Evolutionary conservation across 1,140 invertebrate species (phyloP).

Genomic region (Drosophila takahashii): DNA sequence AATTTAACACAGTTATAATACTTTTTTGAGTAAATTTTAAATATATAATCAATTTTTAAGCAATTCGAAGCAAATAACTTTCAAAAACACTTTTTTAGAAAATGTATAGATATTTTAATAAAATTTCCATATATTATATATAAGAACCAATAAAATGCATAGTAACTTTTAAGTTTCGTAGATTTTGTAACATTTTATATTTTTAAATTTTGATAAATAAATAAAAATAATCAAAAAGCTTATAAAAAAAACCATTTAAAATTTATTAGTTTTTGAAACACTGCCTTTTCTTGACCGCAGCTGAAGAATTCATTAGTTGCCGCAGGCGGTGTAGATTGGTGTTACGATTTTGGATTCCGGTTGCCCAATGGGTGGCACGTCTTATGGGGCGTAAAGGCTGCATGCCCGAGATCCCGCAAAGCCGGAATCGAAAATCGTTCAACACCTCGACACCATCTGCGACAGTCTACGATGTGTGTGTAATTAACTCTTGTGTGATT

Average conservation of each 20-base stretch:
- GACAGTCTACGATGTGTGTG: slow-evolving; percentile 30
- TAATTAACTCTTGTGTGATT: neutral
- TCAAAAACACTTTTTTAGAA: neutral
- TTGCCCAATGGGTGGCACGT: slow-evolving; percentile 20
- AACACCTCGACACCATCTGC: slow-evolving; percentile 27
- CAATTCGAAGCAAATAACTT: too few relatives aligned
- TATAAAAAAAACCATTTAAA: too few relatives aligned
- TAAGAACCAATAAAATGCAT: too few relatives aligned
- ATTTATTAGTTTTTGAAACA: too few relatives aligned
- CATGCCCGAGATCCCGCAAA: slow-evolving; percentile 19
- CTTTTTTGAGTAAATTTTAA: too few relatives aligned
- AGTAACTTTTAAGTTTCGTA: too few relatives aligned
- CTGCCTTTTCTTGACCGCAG: slow-evolving; percentile 4
- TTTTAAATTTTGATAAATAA: neutral
- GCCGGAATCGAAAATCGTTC: slow-evolving; percentile 21
- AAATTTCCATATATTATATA: too few relatives aligned
- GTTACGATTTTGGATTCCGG: slow-evolving; percentile 26
- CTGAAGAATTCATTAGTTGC: slow-evolving; percentile 19
- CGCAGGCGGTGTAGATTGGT: slow-evolving; percentile 30
- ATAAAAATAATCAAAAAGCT: neutral
- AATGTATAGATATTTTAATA: too few relatives aligned
- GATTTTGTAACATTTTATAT: too few relatives aligned
- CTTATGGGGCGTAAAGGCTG: slow-evolving; percentile 30
- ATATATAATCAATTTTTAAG: too few relatives aligned
- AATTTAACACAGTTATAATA: neutral